Percentiles rank a stretch among this genome's conserved stretches.
Conservation (phyloP, 2,113 vertebrate genomes). For the Hyla sarda region DNA sequence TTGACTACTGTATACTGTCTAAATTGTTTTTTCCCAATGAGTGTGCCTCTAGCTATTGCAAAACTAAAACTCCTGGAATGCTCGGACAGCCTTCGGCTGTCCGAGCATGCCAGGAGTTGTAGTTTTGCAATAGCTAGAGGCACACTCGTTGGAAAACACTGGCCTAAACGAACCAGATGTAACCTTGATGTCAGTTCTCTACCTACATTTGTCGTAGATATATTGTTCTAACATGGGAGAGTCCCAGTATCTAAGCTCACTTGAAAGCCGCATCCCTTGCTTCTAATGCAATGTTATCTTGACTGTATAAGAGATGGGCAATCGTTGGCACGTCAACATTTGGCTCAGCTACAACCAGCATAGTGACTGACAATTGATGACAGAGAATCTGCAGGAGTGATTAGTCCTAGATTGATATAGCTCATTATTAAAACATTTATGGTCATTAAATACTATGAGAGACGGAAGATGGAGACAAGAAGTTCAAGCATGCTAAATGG, state of each 20-base stretch:
- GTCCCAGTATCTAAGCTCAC: background rate
- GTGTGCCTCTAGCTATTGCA: too few species aligned
- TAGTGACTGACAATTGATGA: constrained; percentile 4
- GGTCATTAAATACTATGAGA: constrained; percentile 5
- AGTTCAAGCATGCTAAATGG: background rate
- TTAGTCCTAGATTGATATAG: background rate
- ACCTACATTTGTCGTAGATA: background rate
- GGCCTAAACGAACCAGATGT: background rate
- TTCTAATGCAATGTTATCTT: background rate
- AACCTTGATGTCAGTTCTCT: background rate
- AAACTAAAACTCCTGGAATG: too few species aligned
- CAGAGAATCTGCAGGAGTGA: background rate
- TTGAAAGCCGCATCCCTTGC: background rate
- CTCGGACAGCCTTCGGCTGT: too few species aligned
- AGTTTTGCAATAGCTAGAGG: too few species aligned
- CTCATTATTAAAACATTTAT: constrained; percentile 16
- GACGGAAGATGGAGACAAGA: background rate
- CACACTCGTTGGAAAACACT: too few species aligned
- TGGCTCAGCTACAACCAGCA: background rate
- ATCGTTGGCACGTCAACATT: background rate
- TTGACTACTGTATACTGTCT: too few species aligned
- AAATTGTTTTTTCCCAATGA: too few species aligned
- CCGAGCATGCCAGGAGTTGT: too few species aligned
- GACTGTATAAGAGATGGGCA: background rate
- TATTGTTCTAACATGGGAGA: background rate